Evolutionary conservation across 2,113 vertebrate species (phyloP), one percentile per base, ranked within the genome.

Genomic region (Candoia aspera): DNA sequence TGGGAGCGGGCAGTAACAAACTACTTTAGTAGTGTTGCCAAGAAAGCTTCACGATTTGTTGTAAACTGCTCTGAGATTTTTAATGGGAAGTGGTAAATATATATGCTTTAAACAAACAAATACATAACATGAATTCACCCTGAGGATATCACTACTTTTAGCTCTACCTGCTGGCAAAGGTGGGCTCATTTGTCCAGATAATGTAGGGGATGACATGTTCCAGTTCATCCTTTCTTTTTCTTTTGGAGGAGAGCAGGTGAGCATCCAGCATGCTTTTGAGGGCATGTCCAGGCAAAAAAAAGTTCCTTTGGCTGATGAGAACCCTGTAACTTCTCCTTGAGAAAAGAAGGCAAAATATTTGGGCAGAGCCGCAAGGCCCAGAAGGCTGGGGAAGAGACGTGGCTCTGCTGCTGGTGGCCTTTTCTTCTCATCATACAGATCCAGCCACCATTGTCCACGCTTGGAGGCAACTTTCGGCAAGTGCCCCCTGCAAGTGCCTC

Each of bases 211-310:
- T 37, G 73, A 37, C 73, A 79, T 3, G 17, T 19, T 79, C 33
- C 33, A 79, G 4, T 79, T 79, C 17, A 64, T 62, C 6, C 49
- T 53, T 68, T 29, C 15, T 88, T 23, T 8, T n/a, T 19, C 88
- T 53, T 62, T 86, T n/a, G 21, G 10, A 21, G 17, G 59, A 84
- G 90, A 6, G 89, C 46, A 53, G 53, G 88, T 33, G 33, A 6
- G 46, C 92, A 86, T 33, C n/a, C 0, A 59, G 79, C 79, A 88
- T 91, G 92, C 6, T 93, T 83, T 15, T 49, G 90, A 37, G 90
- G 55, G 94, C 96, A 92, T 95, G 95, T 46, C 95, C 1, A 2
- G 96, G 89, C 96, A 79, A 96, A 29, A 94, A 91, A 21, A 91
- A 68, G 0, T 1, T 90, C 92, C 88, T 26, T 4, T 0, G 59